Evolutionary conservation across 2,888 invertebrate genomes (phyloP).

Genomic region (Leucoma salicis): DNA sequence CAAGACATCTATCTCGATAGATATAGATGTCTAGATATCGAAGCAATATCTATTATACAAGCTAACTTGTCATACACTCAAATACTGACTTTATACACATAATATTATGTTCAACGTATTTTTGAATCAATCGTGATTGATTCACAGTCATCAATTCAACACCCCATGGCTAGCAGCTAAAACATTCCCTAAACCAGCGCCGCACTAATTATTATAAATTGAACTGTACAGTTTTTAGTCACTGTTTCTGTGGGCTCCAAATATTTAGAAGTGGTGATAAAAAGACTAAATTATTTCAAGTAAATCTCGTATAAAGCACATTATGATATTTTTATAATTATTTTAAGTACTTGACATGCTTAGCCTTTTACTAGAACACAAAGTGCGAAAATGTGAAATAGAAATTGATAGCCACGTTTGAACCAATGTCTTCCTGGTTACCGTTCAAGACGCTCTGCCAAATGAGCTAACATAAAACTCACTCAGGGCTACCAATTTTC

Average conservation of each 20-base stretch:
- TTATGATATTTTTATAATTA: neutral
- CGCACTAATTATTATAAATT: slow-evolving; percentile 29
- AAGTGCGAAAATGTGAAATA: too few relatives aligned
- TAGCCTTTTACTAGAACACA: too few relatives aligned
- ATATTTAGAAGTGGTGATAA: slow-evolving; percentile 4
- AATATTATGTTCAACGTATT: slow-evolving; percentile 4
- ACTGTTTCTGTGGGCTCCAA: slow-evolving; percentile 22
- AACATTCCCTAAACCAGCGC: slow-evolving; percentile 30
- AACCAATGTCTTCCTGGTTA: too few relatives aligned
- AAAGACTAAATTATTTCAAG: neutral
- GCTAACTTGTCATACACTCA: slow-evolving; percentile 11
- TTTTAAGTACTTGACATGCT: too few relatives aligned
- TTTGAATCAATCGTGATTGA: slow-evolving; percentile 15
- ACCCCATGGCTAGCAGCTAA: slow-evolving; percentile 33
- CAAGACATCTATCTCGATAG: slow-evolving; percentile 24
- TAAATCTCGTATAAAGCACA: neutral
- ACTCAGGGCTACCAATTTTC: too few relatives aligned
- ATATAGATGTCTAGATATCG: too few relatives aligned
- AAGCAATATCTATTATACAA: slow-evolving; percentile 7
- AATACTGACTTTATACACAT: slow-evolving; percentile 16
- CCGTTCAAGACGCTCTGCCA: too few relatives aligned
- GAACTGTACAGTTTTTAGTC: slow-evolving; percentile 35
- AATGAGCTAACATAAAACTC: too few relatives aligned
- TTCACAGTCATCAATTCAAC: slow-evolving; percentile 9
- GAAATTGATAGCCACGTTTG: too few relatives aligned